Base-by-base conservation (phyloP, 2,113 vertebrate genomes). In the Dendropsophus ebraccatus region DNA sequence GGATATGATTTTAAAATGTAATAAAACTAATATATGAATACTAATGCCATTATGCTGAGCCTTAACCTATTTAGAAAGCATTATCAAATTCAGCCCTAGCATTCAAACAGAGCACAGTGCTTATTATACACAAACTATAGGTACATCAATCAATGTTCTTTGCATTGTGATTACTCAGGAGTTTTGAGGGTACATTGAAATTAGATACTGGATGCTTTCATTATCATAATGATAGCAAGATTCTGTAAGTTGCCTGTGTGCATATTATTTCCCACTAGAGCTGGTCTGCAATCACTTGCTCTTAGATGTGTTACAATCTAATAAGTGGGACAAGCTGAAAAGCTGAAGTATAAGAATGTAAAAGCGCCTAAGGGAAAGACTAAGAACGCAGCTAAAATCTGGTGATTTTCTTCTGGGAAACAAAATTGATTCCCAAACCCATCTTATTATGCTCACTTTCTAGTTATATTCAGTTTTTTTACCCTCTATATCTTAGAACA, bases 311-410 rank as follows among this genome's bases (percentile, higher is more conserved):
- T 69, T 82, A 69, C 45, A 82, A 69, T 82, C 62, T 82, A 70
- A 82, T 82, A 82, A 82, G 62, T 82, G 62, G 80, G 45, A 82
- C 62, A 82, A 11, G 62, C 80, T 69, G 62, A 82, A 70, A 49
- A 50, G 62, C 45, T 47, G 80, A 52, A 82, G 80, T 62, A 21
- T 50, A 70, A 82, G 58, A 81, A 81, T 81, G 79, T 47, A 69
- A 82, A 67, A 69, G 35, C 21, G 80, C 62, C 80, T 82, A 30
- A 82, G 60, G 80, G 45, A 50, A 70, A 69, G 62, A 69, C 28
- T 35, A 14, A 21, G 37, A 13, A 67, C 11, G 32, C 56, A 80
- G 28, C n/a, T 41, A 65, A 0, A 45, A 41, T 80, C 21, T 49
- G 47, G 37, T 30, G 41, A 10, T 28, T 30, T 21, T 49, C 37